A percentile compares a stretch with the other conserved stretches of the same genome.
phyloP scores from a whole-genome alignment of 2,797 vertebrate genomes.

The Decapterus maruadsi region DNA sequence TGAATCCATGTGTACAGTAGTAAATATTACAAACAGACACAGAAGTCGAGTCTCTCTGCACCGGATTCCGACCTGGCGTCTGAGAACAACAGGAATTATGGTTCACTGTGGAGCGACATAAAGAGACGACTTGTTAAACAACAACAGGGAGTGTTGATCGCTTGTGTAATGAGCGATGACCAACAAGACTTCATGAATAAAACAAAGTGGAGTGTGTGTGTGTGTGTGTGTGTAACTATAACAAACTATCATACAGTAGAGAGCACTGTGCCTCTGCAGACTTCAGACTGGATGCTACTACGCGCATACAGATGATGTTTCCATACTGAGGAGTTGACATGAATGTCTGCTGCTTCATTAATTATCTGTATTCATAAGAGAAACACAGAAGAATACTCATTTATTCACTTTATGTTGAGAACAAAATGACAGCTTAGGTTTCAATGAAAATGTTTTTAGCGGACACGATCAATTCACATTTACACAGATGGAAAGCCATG shows the following conservation, averaged over 20 bases:
- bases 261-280: conserved; percentile 36
- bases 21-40: not conserved
- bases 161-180: conserved; percentile 62
- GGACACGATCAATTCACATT: conserved; percentile 38
- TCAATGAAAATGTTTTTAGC: conserved; percentile 25
- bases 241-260: conserved; percentile 45
- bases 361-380: conserved; percentile 37
- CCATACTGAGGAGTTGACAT: conserved; percentile 57
- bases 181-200: conserved; percentile 62
- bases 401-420: conserved; percentile 47
- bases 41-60: not conserved
- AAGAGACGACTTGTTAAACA: conserved; percentile 50
- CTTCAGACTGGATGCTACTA: conserved; percentile 29
- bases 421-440: conserved; percentile 48
- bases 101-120: conserved; percentile 4
- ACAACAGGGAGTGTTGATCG: conserved; percentile 42
- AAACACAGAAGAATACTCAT: conserved; percentile 36
- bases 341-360: conserved; percentile 56
- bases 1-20: too few relatives aligned
- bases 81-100: conserved; percentile 5
- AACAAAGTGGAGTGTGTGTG: conserved; percentile 38
- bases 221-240: conserved; percentile 22
- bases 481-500: conserved; percentile 1
- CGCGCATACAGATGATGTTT: conserved; percentile 59
- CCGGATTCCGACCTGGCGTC: conserved; percentile 3